Evolutionary conservation across 2,888 invertebrate genomes (phyloP).

Genomic region (Portevinia maculata): DNA sequence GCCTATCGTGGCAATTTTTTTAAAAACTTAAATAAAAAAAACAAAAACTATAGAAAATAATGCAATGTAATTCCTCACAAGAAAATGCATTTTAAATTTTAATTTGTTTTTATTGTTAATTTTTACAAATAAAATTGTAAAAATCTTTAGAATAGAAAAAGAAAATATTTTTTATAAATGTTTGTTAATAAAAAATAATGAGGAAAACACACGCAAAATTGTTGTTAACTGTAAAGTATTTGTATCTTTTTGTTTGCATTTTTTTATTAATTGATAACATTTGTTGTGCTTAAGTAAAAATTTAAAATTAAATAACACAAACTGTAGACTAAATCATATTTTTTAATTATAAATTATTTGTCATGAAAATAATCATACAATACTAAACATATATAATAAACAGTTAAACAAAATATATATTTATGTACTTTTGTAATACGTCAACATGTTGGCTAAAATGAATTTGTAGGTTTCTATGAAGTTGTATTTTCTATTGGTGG

Average conservation of each 20-base stretch:
- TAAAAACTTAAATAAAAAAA: conserved; percentile 55
- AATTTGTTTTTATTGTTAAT: conserved; percentile 17
- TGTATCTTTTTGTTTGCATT: conserved; percentile 19
- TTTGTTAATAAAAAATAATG: conserved; percentile 44
- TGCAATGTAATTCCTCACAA: conserved; percentile 43
- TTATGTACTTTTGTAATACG: conserved; percentile 69
- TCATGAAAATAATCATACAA: conserved; percentile 10
- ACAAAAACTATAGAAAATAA: conserved; percentile 12
- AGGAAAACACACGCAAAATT: conserved; percentile 14
- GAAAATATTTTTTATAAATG: conserved; percentile 61
- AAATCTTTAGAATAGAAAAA: conserved; percentile 32
- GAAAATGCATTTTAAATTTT: conserved; percentile 36
- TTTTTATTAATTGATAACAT: conserved; percentile 18
- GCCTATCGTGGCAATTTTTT: conserved; percentile 65
- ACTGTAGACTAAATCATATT: conserved; percentile 37
- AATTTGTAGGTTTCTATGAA: conserved; percentile 34
- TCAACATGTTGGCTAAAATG: conserved; percentile 34
- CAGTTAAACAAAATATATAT: conserved; percentile 46
- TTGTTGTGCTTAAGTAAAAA: conserved; percentile 58
- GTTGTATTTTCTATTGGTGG: conserved; percentile 20
- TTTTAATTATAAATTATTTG: conserved; percentile 30
- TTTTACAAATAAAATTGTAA: conserved; percentile 33
- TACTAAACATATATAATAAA: conserved; percentile 29
- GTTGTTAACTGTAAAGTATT: conserved; percentile 37
- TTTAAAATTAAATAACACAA: conserved; percentile 15